Evolutionary conservation across 1,140 invertebrate genomes (phyloP).

Genomic region (Drusus annulatus): DNA sequence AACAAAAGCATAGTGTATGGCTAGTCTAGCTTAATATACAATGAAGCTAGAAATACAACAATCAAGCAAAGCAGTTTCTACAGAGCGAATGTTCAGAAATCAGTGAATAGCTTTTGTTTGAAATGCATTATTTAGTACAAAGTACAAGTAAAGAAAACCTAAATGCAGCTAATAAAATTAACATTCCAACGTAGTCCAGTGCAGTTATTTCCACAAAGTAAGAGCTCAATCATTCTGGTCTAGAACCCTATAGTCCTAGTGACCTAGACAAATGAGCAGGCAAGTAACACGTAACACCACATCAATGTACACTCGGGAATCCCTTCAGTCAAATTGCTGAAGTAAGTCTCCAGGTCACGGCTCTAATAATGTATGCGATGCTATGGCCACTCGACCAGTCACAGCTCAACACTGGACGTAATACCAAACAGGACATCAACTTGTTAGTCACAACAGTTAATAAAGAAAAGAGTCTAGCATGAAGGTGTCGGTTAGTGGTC

Average conservation of each 20-base stretch:
- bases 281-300: constrained; percentile 48
- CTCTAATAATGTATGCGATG: not conserved
- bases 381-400: not conserved
- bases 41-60: constrained; percentile 2
- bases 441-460: not conserved
- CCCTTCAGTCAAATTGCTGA: too few species aligned
- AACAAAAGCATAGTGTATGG: too few species aligned
- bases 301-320: constrained; percentile 21
- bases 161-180: constrained; percentile 14
- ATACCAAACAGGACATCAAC: not conserved
- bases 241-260: constrained; percentile 47
- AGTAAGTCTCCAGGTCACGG: not conserved
- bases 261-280: constrained; percentile 46
- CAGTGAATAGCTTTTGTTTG: constrained; percentile 10
- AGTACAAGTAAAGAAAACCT: constrained; percentile 4
- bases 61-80: constrained; percentile 8
- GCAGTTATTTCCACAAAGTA: constrained; percentile 38
- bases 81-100: constrained; percentile 15
- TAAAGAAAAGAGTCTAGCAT: constrained; percentile 3
- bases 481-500: constrained; percentile 28
- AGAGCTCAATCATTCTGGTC: constrained; percentile 26
- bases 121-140: not conserved
- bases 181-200: constrained; percentile 33
- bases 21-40: not conserved
- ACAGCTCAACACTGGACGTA: not conserved